Evolutionary conservation across 1,140 invertebrate species (phyloP), one percentile per base, ranked within the genome.

Genomic region (Camponotus floridanus): DNA sequence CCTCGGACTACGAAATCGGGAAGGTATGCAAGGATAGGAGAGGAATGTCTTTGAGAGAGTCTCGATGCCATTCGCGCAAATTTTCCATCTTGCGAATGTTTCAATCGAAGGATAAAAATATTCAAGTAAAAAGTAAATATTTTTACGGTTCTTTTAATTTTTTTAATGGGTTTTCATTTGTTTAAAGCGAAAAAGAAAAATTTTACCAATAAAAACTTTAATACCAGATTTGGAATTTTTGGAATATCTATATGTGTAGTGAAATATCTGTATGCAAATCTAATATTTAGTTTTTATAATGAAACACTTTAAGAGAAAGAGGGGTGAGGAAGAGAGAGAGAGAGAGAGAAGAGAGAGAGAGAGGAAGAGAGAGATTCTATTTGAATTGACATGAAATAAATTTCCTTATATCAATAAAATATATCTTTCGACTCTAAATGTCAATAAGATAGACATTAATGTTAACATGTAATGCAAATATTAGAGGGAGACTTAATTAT

Each of bases 1-100:
- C 39, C 48, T 42, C 31, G 5, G 51, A 83, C 26, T 71, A 33
- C 68, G 42, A 74, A 61, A 81, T 70, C 21, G 36, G 21, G 21
- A 31, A 15, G 31, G 26, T 18, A 6, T 1, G 7, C 15, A 7
- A 42, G 42, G 13, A 21, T 7, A n/a, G 21, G 6, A 31, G 42
- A 8, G 5, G 15, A 7, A n/a, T 2, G 4, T 21, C 15, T 33
- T 45, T 61, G 71, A 61, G 33, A 74, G 39, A 73, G 61, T 48
- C 51, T 45, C 36, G 15, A 9, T 15, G 51, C 21, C 18, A 42
- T n/a, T 71, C n/a, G 57, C 68, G 64, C 39, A 13, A 55, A 71
- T 73, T 73, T 51, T 45, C 45, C n/a, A 26, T 21, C 39, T 26
- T 6, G 7, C 42, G 13, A 45, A 0, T 51, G n/a, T 74, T 83